A percentile compares a stretch with the other conserved stretches of the same genome.
Conservation (phyloP, 2,113 vertebrate genomes). For the Perca flavescens region DNA sequence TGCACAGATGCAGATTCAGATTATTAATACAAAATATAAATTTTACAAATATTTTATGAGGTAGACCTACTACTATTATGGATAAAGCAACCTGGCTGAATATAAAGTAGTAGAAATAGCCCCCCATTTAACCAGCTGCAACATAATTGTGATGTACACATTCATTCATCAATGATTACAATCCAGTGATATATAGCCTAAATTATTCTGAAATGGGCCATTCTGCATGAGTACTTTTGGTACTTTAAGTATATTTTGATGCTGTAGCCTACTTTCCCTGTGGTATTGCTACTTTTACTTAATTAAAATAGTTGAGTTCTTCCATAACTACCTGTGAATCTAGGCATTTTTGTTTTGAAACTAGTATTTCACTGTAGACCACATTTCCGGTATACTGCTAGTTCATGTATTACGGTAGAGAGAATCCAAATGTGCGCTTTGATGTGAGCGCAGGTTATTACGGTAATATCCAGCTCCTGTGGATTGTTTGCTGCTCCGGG, state of each 20-base stretch:
- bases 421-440: background rate
- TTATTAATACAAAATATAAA: background rate
- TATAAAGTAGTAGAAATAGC: background rate
- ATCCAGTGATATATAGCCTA: background rate
- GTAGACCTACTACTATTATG: background rate
- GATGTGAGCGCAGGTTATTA: slow-evolving; percentile 52
- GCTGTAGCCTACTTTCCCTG: background rate
- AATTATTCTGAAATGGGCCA: background rate
- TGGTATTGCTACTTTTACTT: background rate
- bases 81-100: background rate
- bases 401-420: slow-evolving; percentile 65
- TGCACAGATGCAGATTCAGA: background rate
- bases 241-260: background rate
- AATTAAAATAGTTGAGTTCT: background rate
- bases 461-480: slow-evolving; percentile 59
- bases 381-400: background rate
- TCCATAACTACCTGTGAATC: background rate
- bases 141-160: background rate
- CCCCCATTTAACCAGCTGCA: background rate
- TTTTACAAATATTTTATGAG: background rate
- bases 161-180: background rate
- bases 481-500: slow-evolving; percentile 52
- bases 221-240: background rate
- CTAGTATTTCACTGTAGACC: background rate
- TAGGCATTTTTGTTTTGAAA: background rate